Base-by-base conservation (phyloP, 2,113 vertebrate species). In the Datnioides undecimradiatus region DNA sequence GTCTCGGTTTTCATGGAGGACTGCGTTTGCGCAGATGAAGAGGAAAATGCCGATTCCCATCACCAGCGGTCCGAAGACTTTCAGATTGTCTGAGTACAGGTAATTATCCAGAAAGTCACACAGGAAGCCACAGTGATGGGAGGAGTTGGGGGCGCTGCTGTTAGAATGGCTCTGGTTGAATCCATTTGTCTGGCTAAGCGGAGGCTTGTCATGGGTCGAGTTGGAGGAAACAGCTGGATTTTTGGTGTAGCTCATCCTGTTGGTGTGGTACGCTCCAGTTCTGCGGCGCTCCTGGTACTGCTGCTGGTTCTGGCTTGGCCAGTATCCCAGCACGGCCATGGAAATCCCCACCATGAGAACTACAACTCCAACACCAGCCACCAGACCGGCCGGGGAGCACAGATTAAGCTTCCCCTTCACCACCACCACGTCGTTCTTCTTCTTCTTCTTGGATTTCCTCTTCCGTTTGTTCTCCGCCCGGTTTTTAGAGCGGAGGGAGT, bases 31-130 rank as follows among this genome's bases (percentile, higher is more conserved):
- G 6, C 98, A 99, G 87, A 99, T 99, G 90, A 99, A 99, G 41
- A 99, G 97, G 89, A 99, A 99, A 92, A 99, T 99, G 76, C 98
- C 98, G 0, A 99, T 97, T 19, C 98, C 98, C 98, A 99, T 99
- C 90, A 98, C 97, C 73, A 99, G 94, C 5, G 98, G 98, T 4
- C 98, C 98, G 2, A 98, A 95, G 78, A 99, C 97, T 86, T 99
- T 99, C 66, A 99, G 96, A 87, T 98, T 97, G 94, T 99, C 98
- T 0, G 98, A 99, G 90, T 99, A 96, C 91, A 99, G 91, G 89
- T 99, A 97, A 73, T 91, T 93, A 0, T 96, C 95, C 92, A 99
- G 95, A 87, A 99, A 84, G 40, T 46, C 94, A 52, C 95, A 94
- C 66, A 99, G 93, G 90, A 97, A 95, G 33, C 97, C 93, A 6